These are phyloP conservation scores for Hermaeophaga mercurialis DNA, from an alignment of 2,888 invertebrate species.

Conservation along the genomic window DNA sequence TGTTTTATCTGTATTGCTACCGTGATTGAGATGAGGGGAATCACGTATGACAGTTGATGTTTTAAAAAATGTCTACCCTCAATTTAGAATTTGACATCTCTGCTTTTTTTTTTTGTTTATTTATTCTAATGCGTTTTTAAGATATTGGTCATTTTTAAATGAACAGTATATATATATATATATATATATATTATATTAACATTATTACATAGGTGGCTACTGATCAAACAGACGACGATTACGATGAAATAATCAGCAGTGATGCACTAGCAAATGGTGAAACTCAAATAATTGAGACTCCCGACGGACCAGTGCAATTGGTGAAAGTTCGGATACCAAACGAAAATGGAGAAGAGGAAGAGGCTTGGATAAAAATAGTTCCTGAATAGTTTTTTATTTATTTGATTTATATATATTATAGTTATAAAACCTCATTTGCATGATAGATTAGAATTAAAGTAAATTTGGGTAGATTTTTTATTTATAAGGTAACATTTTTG, in stretches of 20 bases:
- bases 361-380: constrained; percentile 58
- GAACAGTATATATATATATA: too few species aligned
- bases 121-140: too few species aligned
- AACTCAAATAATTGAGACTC: constrained; percentile 56
- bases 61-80: too few species aligned
- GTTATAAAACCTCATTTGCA: neutral
- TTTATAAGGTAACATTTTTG: neutral
- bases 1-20: too few species aligned
- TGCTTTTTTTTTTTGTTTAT: too few species aligned
- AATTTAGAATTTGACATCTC: too few species aligned
- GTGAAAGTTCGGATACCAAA: constrained; percentile 56
- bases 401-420: neutral
- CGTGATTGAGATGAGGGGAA: too few species aligned
- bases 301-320: constrained; percentile 54
- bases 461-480: neutral
- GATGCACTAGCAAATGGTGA: constrained; percentile 51
- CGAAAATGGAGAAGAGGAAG: constrained; percentile 56
- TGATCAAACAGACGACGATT: constrained; percentile 43
- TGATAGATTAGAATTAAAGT: neutral
- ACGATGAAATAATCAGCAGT: constrained; percentile 48
- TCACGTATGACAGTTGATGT: too few species aligned
- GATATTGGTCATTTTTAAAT: too few species aligned
- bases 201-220: constrained; percentile 35
- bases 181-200: too few species aligned
- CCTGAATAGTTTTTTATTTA: constrained; percentile 34